Evolutionary conservation across 2,797 vertebrate genomes (phyloP).

Genomic region (Pantherophis alleghaniensis): DNA sequence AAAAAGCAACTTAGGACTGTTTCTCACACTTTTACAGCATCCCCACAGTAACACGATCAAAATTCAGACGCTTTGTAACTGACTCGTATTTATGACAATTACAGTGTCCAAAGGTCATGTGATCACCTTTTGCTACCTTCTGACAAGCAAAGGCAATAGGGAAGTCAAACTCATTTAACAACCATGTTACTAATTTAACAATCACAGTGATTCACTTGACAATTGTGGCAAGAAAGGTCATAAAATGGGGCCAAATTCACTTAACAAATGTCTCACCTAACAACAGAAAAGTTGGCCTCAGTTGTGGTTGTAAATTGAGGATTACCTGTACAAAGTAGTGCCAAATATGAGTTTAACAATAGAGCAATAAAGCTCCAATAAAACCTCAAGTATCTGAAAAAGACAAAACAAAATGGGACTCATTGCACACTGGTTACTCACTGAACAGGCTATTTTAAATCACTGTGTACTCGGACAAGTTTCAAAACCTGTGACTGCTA

Average conservation of each 20-base stretch:
- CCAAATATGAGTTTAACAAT: constrained; percentile 14
- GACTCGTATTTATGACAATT: not conserved
- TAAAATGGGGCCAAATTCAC: not conserved
- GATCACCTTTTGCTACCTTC: not conserved
- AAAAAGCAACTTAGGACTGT: not conserved
- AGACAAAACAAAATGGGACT: not conserved
- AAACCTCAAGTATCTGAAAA: not conserved
- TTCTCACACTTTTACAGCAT: not conserved
- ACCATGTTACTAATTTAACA: not conserved
- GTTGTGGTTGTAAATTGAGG: not conserved
- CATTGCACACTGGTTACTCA: constrained; percentile 11
- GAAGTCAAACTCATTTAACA: not conserved
- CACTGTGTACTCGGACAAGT: constrained; percentile 16
- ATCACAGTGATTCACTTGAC: not conserved
- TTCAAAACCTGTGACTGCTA: constrained; percentile 10
- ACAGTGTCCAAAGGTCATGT: not conserved
- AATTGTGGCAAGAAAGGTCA: not conserved
- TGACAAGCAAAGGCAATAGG: not conserved
- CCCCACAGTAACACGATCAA: not conserved
- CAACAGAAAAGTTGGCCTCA: not conserved
- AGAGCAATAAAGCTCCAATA: constrained; percentile 7
- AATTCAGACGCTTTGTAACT: not conserved
- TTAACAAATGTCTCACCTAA: not conserved
- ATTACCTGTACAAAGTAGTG: not conserved
- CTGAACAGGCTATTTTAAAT: constrained; percentile 16